Percentiles rank a stretch among this genome's conserved stretches.
phyloP scores from a whole-genome alignment of 2,888 invertebrate species.

The Sminthurides aquaticus region DNA sequence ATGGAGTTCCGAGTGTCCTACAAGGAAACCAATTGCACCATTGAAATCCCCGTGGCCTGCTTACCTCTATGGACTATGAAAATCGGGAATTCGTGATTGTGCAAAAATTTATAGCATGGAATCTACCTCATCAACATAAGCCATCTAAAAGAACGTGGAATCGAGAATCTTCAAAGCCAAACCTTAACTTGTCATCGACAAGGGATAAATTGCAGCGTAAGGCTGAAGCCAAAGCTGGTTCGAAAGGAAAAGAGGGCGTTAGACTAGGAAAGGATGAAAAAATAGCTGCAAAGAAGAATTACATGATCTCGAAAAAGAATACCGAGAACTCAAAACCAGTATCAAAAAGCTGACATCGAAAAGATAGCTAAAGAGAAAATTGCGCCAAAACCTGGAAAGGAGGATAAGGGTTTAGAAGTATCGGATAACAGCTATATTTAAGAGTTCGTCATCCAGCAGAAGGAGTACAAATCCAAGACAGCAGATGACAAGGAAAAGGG shows the following conservation, averaged over 20 bases:
- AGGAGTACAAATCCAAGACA: constrained; percentile 59
- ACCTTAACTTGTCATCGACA: not conserved
- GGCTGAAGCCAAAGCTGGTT: too few species aligned
- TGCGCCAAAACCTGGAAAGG: constrained; percentile 46
- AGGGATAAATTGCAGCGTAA: constrained; percentile 14
- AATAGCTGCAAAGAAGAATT: constrained; percentile 36
- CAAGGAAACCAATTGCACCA: too few species aligned
- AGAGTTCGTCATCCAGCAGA: constrained; percentile 53
- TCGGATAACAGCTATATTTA: constrained; percentile 51
- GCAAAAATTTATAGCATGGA: too few species aligned
- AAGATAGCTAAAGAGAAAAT: constrained; percentile 47
- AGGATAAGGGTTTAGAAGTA: constrained; percentile 51
- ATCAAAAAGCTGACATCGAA: constrained; percentile 45
- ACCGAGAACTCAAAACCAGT: constrained; percentile 60
- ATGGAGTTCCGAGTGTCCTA: too few species aligned
- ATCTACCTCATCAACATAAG: too few species aligned
- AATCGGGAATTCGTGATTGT: too few species aligned
- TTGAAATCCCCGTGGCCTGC: too few species aligned
- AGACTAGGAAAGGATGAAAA: constrained; percentile 39
- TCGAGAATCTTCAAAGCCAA: too few species aligned
- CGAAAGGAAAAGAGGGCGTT: too few species aligned
- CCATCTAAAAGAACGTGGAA: too few species aligned
- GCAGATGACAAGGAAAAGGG: constrained; percentile 56
- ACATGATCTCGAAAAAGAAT: constrained; percentile 66
- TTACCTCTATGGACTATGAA: too few species aligned